Conservation (phyloP, 2,797 vertebrate genomes). For the Platyrinchus mystaceus region DNA sequence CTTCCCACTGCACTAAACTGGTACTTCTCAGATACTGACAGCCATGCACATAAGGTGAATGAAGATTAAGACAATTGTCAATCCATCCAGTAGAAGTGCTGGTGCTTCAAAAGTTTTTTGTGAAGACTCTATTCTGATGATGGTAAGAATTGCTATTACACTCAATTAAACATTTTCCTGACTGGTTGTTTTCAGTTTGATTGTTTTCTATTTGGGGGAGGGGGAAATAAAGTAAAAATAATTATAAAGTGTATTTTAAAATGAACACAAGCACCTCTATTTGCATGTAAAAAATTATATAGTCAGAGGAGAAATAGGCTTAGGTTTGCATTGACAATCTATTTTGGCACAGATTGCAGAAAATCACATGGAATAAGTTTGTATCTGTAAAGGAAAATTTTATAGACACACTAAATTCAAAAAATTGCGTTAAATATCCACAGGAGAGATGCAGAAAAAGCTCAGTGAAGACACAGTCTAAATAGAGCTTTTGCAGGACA, state of each 20-base stretch:
- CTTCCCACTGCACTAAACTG: slow-evolving; percentile 51
- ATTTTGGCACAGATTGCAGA: not conserved
- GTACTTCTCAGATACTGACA: slow-evolving; percentile 48
- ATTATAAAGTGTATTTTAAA: slow-evolving; percentile 48
- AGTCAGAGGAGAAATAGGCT: slow-evolving; percentile 1
- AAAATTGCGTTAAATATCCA: not conserved
- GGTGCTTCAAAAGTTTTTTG: slow-evolving; percentile 25
- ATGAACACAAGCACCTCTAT: slow-evolving; percentile 19
- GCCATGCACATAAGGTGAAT: slow-evolving; percentile 53
- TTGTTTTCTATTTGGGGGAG: not conserved
- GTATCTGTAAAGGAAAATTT: slow-evolving; percentile 13
- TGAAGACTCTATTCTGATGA: not conserved
- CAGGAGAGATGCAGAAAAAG: not conserved
- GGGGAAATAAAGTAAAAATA: slow-evolving; percentile 20
- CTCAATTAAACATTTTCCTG: slow-evolving; percentile 45
- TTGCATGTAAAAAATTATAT: slow-evolving; percentile 42
- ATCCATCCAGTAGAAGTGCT: slow-evolving; percentile 21
- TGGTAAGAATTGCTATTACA: slow-evolving; percentile 12
- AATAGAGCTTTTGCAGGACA: not conserved
- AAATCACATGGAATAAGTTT: slow-evolving; percentile 21
- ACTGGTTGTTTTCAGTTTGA: slow-evolving; percentile 17
- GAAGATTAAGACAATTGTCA: slow-evolving; percentile 52
- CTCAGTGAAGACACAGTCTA: not conserved
- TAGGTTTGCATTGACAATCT: slow-evolving; percentile 21
- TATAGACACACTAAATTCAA: not conserved